phyloP scores from a whole-genome alignment of 2,888 invertebrate genomes.

The Eristalis pertinax region DNA sequence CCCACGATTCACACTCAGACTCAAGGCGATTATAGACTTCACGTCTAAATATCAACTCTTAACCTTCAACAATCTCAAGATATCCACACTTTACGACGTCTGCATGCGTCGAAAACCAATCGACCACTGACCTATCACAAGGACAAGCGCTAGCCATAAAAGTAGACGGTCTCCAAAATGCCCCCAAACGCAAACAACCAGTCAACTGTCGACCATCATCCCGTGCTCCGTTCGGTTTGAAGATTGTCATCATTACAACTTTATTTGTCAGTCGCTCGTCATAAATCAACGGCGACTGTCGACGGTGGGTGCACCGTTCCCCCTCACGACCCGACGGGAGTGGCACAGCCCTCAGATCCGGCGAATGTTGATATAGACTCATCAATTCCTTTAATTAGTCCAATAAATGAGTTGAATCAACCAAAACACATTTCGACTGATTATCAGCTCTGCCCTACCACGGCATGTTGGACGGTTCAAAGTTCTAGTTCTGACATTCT shows the following conservation, averaged over 20 bases:
- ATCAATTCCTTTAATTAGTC: constrained; percentile 64
- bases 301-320: background rate
- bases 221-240: background rate
- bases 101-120: background rate
- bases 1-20: background rate
- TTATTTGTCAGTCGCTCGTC: constrained; percentile 17
- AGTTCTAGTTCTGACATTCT: constrained; percentile 4
- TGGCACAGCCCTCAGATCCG: background rate
- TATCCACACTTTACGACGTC: background rate
- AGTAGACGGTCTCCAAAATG: background rate
- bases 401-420: constrained; percentile 62
- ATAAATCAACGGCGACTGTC: constrained; percentile 12
- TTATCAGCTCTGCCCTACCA: constrained; percentile 35
- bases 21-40: background rate
- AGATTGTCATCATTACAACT: background rate
- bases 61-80: background rate
- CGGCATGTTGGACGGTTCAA: constrained; percentile 4
- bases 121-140: background rate
- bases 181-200: background rate
- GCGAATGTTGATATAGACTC: constrained; percentile 39
- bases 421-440: constrained; percentile 65
- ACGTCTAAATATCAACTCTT: background rate
- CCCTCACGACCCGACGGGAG: background rate
- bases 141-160: background rate
- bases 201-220: background rate